Base-by-base conservation (phyloP, 2,113 vertebrate species). In the Tenebrosternarchus preto region DNA sequence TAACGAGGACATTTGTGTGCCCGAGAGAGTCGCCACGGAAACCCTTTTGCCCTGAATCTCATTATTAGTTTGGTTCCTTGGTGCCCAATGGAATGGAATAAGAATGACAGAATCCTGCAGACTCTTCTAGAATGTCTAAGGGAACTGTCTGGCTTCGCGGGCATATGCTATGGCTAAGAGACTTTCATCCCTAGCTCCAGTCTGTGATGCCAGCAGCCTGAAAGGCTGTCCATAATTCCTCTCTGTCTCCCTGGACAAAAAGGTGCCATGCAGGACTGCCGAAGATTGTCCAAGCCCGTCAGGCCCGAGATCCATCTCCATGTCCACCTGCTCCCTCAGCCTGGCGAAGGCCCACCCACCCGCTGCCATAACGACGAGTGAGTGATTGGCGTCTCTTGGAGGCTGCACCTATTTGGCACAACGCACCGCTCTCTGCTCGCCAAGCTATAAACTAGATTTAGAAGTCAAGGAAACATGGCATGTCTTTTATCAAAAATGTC, bases 1-100 rank as follows among this genome's bases (percentile, higher is more conserved):
- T 88, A 90, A 89, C 84, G 87, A 87, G 80, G 82, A 85, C 83
- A 86, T 73, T 77, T 84, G 81, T 85, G 83, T 66, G 46, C 81
- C 43, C 80, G 66, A 56, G 68, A 20, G 66, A 77, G 77, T 17
- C 64, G 22, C 80, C 64, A 78, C 19, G n/a, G 75, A 84, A 80
- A 77, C 50, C 68, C 80, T 87, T 83, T 73, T 84, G 46, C 85
- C 69, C 82, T 81, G 83, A 78, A 83, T 88, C 83, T 87, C 86
- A 90, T 91, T 90, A 89, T 86, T 81, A 86, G 88, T 88, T 80
- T 77, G 87, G 71, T 84, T 89, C 55, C 59, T 76, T 57, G 22
- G 83, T 75, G 71, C 77, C 68, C 73, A 1, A 50, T 27, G 64
- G 36, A 78, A 81, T 20, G 56, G 57, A 60, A 57, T 43, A 79